These are phyloP conservation scores for Gymnoscopelus braueri DNA, from an alignment of 2,797 vertebrate species.

Conservation along the genomic window DNA sequence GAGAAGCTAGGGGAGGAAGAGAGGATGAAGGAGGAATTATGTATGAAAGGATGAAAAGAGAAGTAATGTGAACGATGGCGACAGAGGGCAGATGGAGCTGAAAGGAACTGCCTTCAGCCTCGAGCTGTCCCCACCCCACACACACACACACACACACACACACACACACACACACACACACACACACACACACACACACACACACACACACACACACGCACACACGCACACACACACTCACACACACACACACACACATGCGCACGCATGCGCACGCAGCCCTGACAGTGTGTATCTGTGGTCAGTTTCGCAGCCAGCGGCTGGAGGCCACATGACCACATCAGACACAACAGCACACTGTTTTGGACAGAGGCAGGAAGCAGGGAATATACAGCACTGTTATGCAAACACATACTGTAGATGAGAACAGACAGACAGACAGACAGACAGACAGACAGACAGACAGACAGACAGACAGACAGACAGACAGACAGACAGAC, in stretches of 20 bases:
- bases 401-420: too few relatives aligned
- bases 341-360: too few relatives aligned
- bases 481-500: too few relatives aligned
- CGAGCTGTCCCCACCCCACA: conserved; percentile 44
- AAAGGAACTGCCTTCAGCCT: conserved; percentile 50
- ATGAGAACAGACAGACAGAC: too few relatives aligned
- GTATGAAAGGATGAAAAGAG: neutral
- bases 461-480: too few relatives aligned
- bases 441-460: too few relatives aligned
- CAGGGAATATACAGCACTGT: too few relatives aligned
- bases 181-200: conserved; percentile 1
- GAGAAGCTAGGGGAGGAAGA: neutral
- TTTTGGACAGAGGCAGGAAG: too few relatives aligned
- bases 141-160: conserved; percentile 20
- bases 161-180: neutral
- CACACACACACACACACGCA: neutral
- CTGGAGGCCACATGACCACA: too few relatives aligned
- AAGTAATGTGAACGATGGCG: conserved; percentile 46
- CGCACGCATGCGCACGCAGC: neutral
- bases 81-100: conserved; percentile 55
- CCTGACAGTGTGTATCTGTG: neutral
- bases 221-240: neutral
- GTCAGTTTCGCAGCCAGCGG: too few relatives aligned
- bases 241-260: neutral
- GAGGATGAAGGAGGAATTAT: neutral